Evolutionary conservation across 2,888 invertebrate genomes (phyloP).

Genomic region (Brenthis hecate): DNA sequence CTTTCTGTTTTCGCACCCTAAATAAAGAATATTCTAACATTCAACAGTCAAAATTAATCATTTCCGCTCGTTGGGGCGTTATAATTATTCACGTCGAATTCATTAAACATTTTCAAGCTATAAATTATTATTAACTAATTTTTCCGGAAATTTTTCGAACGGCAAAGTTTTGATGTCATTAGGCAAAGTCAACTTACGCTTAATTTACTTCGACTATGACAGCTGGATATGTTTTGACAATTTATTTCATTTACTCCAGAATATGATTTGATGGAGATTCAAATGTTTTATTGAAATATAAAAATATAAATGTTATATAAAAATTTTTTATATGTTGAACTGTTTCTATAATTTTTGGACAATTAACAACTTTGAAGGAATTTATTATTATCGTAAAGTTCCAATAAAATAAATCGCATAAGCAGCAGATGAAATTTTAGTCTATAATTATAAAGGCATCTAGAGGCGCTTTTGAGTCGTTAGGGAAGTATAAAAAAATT

Average conservation of each 20-base stretch:
- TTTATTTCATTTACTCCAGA: not conserved
- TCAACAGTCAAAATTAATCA: not conserved
- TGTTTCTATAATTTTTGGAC: no score
- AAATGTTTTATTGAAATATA: not conserved
- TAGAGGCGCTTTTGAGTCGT: no score
- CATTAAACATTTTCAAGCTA: constrained; percentile 7
- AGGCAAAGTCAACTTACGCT: constrained; percentile 16
- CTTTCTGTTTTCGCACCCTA: no score
- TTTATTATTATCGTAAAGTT: no score
- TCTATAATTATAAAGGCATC: no score
- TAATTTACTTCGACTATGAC: constrained; percentile 19
- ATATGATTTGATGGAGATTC: not conserved
- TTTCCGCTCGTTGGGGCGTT: not conserved
- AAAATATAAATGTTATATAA: no score
- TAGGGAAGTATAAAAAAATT: no score
- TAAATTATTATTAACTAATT: constrained; percentile 4
- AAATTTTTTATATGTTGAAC: no score
- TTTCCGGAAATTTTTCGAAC: constrained; percentile 11
- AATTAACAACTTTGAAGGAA: no score
- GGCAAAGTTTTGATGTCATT: constrained; percentile 18
- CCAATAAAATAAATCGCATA: no score
- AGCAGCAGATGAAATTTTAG: no score
- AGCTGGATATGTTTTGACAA: not conserved
- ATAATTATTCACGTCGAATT: constrained; percentile 16
- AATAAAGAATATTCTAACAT: not conserved